Percentiles rank a stretch among this genome's conserved stretches.
Conservation (phyloP, 2,113 vertebrate genomes). For the Anthoscopus minutus region DNA sequence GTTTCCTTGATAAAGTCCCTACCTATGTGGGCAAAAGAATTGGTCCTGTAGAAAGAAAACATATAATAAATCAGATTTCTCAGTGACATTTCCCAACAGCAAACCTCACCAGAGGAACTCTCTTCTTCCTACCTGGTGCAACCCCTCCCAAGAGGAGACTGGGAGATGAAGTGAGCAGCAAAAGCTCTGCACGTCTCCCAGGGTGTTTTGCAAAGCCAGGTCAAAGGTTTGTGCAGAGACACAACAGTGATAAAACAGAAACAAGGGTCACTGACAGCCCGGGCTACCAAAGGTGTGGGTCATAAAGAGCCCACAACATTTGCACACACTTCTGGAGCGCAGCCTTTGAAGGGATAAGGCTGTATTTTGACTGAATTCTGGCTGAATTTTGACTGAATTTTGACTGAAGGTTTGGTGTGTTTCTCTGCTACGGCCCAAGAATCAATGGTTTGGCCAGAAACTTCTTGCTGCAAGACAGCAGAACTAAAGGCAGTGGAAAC, state of each 20-base stretch:
- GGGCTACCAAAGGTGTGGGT: not conserved
- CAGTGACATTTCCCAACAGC: not conserved
- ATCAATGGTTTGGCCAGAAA: not conserved
- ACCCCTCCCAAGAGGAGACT: not conserved
- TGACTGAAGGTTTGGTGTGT: not conserved
- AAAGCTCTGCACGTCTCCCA: not conserved
- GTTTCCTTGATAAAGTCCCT: not conserved
- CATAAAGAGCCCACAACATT: not conserved
- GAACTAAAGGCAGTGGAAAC: not conserved
- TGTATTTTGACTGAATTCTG: slow-evolving; percentile 14
- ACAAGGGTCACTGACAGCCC: not conserved
- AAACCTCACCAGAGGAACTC: accelerated
- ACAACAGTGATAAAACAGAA: slow-evolving; percentile 41
- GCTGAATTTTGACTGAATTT: not conserved
- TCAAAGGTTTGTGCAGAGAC: not conserved
- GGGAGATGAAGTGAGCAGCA: not conserved
- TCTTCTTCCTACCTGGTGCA: not conserved
- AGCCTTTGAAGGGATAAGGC: not conserved
- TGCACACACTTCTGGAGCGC: not conserved
- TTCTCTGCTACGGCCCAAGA: not conserved
- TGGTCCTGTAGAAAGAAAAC: not conserved
- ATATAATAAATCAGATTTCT: not conserved
- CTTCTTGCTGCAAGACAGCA: not conserved
- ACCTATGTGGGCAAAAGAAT: not conserved
- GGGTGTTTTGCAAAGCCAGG: not conserved